Evolutionary conservation across 2,113 vertebrate genomes (phyloP), one percentile per base, ranked within the genome.

Genomic region (Microtus ochrogaster): DNA sequence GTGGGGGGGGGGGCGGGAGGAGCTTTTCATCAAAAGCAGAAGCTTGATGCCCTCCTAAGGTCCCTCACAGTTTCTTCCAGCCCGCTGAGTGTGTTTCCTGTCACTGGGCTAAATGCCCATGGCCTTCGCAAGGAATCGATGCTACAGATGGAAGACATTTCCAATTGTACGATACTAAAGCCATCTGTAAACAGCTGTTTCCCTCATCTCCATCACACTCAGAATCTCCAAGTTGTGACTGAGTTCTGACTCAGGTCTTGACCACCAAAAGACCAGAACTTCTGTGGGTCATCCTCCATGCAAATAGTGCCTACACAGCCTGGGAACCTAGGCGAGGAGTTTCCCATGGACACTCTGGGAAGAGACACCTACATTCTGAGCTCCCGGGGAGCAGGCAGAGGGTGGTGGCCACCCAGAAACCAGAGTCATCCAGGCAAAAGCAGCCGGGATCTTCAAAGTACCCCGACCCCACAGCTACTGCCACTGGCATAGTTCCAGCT

Each of bases 371-470:
- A 41, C 49, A 21, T 19, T 76, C 61, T 28, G 39, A 55, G 52
- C 30, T 52, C 88, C 63, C 13, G 13, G 58, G 91, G 63, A 90
- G 78, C 33, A 89, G 41, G 61, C 58, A 39, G 30, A 58, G n/a
- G 44, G 61, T 14, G 19, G 66, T 55, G 7, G 74, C 33, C 13
- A 9, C 73, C 89, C 44, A 76, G 72, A 7, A 4, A 39, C 44
- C 21, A 41, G 33, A 90, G 70, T 30, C 65, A 52, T 68, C 49
- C 52, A 6, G 41, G 63, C 68, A 52, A 2, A 5, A 0, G 0
- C 93, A 81, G 89, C 91, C 21, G 36, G 84, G 92, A 85, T 68
- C 79, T 91, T 83, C 63, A 81, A 65, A 78, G 79, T 36, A 39
- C 10, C 33, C 66, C 14, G 2, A 33, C 30, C 36, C 74, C 16